A percentile compares a stretch with the other conserved stretches of the same genome.
Evolutionary conservation across 2,113 vertebrate species (phyloP).

Genomic region (Siphamia tubifer): DNA sequence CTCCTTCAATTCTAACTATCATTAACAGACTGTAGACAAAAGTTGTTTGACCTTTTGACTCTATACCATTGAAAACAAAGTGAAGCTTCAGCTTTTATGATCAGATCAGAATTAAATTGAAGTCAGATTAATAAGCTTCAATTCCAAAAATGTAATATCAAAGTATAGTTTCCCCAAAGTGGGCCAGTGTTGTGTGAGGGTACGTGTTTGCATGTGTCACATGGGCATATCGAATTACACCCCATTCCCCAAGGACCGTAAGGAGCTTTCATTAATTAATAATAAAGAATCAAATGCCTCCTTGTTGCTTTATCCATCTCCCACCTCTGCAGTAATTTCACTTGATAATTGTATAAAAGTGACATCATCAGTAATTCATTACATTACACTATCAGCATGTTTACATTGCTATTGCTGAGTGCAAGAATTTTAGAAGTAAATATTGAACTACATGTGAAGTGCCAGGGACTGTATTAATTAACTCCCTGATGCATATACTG

Average conservation of each 20-base stretch:
- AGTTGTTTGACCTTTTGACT: not conserved
- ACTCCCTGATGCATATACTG: too few species aligned
- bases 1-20: conserved; percentile 4
- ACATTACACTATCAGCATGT: too few species aligned
- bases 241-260: conserved; percentile 53
- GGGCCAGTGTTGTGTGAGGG: not conserved
- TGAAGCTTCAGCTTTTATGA: not conserved
- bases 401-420: too few species aligned
- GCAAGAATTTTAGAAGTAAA: too few species aligned
- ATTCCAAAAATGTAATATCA: not conserved
- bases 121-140: not conserved
- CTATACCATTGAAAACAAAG: not conserved
- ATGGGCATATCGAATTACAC: conserved; percentile 61
- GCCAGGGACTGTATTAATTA: too few species aligned
- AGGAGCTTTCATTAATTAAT: conserved; percentile 59
- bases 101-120: not conserved
- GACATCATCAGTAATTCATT: not conserved
- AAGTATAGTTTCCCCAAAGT: not conserved
- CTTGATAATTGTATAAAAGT: conserved; percentile 4
- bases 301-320: conserved; percentile 12
- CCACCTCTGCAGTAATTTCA: conserved; percentile 22
- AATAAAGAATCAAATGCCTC: conserved; percentile 66
- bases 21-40: not conserved
- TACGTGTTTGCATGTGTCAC: conserved; percentile 33
- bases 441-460: too few species aligned